Base-by-base conservation (phyloP, 2,888 invertebrate species). In the Catonia carolina region DNA sequence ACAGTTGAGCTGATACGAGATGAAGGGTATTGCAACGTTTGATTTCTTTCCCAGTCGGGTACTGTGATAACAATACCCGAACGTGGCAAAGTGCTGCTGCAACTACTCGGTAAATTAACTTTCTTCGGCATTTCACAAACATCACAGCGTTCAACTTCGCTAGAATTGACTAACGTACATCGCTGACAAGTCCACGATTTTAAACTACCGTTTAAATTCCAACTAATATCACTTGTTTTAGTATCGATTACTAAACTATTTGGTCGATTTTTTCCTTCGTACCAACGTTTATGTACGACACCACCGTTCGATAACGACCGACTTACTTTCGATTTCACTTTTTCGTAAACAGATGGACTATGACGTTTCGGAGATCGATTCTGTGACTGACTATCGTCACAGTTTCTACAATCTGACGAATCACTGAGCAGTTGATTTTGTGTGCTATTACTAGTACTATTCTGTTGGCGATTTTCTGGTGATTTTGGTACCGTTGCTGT, bases 101-200 rank as follows among this genome's bases (percentile, higher is more conserved):
- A 56, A 23, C 57, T 61, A 37, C 58, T 51, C 14, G 65, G 60
- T 39, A 62, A 61, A 57, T 64, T 65, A 15, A 65, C 61, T 61
- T 66, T 75, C 63, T 81, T 74, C 0, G 87, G 87, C 0, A 85
- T 80, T 65, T 86, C 79, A 67, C 89, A 89, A 0, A 86, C 85
- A 66, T 85, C 85, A 70, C 89, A 89, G 59, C 83, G 78, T 5
- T 80, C 78, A 60, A 79, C 75, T 23, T 79, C 78, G 0, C 79
- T 78, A 52, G 81, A 77, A 73, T 89, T 89, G 63, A 86, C 80
- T 33, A 89, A 72, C 0, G 89, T 89, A 69, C 89, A 89, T 66
- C 69, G 67, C 61, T 72, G 71, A 60, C 75, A 75, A 47, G 71
- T 70, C 75, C 75, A 75, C 15, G 72, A 71, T 55, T 73, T 72